phyloP scores from a whole-genome alignment of 2,888 invertebrate species.

The Caenorhabditis afra region DNA sequence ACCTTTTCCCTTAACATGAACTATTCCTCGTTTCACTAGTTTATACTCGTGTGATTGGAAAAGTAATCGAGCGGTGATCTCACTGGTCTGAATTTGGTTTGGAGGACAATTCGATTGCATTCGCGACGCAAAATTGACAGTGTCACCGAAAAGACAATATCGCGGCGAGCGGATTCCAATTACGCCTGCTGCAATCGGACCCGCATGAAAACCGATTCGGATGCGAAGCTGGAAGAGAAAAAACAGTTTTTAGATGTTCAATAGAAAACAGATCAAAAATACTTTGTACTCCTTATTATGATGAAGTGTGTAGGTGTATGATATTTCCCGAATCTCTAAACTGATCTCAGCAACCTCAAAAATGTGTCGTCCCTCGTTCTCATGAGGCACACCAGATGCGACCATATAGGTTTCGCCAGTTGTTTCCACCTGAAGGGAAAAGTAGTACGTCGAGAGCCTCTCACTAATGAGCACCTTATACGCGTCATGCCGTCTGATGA shows the following conservation, averaged over 20 bases:
- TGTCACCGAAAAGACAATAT: conserved; percentile 79
- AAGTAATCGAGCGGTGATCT: conserved; percentile 53
- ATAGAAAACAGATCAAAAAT: neutral
- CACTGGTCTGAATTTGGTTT: conserved; percentile 78
- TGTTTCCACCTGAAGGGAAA: conserved; percentile 64
- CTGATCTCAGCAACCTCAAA: conserved; percentile 79
- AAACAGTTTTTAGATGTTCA: neutral
- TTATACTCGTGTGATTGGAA: conserved; percentile 62
- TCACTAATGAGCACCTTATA: conserved; percentile 71
- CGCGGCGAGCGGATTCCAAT: conserved; percentile 77
- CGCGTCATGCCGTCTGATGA: conserved; percentile 77
- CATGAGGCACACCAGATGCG: conserved; percentile 78
- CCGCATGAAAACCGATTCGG: conserved; percentile 77
- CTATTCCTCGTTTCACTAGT: conserved; percentile 78
- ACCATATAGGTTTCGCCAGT: conserved; percentile 79
- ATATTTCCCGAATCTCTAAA: conserved; percentile 74
- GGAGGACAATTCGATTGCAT: conserved; percentile 80
- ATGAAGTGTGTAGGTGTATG: conserved; percentile 18
- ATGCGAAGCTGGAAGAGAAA: conserved; percentile 74
- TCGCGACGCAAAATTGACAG: conserved; percentile 79
- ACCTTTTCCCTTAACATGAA: conserved; percentile 80
- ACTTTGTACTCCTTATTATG: conserved; percentile 39
- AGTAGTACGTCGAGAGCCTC: neutral
- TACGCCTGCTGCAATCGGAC: conserved; percentile 79
- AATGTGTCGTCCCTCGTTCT: conserved; percentile 77